Evolutionary conservation across 2,797 vertebrate genomes (phyloP), one percentile per base, ranked within the genome.

Genomic region (Australoheros facetus): DNA sequence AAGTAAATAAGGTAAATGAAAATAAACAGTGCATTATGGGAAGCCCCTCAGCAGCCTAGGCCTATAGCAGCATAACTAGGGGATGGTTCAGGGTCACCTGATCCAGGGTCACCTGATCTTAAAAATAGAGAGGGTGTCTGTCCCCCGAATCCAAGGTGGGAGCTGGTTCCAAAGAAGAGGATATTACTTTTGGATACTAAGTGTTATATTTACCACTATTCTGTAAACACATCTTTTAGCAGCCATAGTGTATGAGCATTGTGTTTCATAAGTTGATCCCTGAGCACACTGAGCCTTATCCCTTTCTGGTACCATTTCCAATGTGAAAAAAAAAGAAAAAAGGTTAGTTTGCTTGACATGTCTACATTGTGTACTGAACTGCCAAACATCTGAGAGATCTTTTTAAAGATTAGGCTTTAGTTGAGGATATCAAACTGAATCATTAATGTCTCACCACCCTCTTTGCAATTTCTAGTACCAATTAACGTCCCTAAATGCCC

Each of bases 391-490:
- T 55, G 30, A 78, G 37, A 75, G 74, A 76, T 86, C 28, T 42
- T 79, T 82, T 71, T 55, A 71, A 82, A 79, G 81, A 86, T 85
- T 57, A 59, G 48, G 45, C 69, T 72, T 82, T 57, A 77, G 56
- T 23, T 55, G 28, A 32, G 56, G 66, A 81, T 71, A 71, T 75
- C 59, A 76, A 56, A 80, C 58, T 54, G 51, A 86, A 84, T 84
- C 70, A 34, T 78, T 80, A 73, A 86, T 77, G 53, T 4, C n/a
- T 45, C 12, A 9, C 16, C 4, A 1, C 4, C n/a, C 64, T 53
- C 37, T 37, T 55, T 17, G 9, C 75, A 79, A 57, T 77, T 66
- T 81, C 48, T 70, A 53, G 71, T 72, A 73, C 73, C 75, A 79
- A 62, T 79, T 79, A 71, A 81, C 75, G 73, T 73, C 8, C 30